Percentiles rank a stretch among this genome's conserved stretches.
These are phyloP conservation scores for Spermophilus dauricus DNA, from an alignment of 2,113 vertebrate species.

Conservation along the genomic window DNA sequence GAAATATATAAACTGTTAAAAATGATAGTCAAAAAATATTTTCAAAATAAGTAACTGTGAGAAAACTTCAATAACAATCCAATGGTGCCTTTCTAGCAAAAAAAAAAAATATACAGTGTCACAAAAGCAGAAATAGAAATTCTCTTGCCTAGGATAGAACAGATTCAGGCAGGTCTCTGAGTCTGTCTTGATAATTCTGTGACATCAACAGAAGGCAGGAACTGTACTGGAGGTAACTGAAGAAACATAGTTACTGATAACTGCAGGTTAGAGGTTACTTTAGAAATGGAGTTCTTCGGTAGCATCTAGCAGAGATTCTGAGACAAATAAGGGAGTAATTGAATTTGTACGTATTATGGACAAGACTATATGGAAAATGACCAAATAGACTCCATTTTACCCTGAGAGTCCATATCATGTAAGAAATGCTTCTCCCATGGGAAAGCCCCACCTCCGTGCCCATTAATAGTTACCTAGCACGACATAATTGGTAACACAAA, in stretches of 20 bases:
- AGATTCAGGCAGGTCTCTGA: neutral
- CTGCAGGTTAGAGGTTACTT: neutral
- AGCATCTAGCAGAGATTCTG: neutral
- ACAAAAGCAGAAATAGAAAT: constrained; percentile 41
- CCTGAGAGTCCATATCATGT: no score
- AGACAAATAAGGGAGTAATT: neutral
- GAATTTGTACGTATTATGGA: neutral
- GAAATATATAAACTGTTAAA: neutral
- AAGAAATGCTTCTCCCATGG: no score
- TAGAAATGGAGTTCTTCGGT: neutral
- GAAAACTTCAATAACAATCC: neutral
- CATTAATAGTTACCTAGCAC: no score
- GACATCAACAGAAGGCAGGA: neutral
- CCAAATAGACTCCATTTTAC: no score
- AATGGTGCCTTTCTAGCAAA: neutral
- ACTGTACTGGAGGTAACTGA: neutral
- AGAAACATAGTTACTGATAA: neutral
- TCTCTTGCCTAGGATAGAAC: neutral
- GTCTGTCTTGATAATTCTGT: neutral
- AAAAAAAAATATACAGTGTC: neutral
- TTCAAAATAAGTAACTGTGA: neutral
- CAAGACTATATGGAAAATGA: no score
- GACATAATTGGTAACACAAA: no score
- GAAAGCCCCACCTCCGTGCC: no score
- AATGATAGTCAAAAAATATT: constrained; percentile 22